Evolutionary conservation across 2,888 invertebrate genomes (phyloP).

Genomic region (Mayetiola destructor): DNA sequence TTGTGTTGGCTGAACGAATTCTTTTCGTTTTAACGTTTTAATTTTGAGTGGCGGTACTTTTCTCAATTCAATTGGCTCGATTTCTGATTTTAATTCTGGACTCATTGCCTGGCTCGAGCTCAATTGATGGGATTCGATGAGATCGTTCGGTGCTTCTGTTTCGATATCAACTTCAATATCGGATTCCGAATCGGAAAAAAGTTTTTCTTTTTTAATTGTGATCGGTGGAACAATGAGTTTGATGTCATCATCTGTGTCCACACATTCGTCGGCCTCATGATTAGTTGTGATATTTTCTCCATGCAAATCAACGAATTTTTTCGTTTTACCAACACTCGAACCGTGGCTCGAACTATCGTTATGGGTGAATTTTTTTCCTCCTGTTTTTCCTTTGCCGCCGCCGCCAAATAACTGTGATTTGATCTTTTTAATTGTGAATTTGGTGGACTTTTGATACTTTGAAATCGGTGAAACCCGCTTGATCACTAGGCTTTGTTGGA

Average conservation of each 20-base stretch:
- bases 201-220: too few relatives aligned
- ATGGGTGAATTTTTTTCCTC: too few relatives aligned
- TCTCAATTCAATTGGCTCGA: neutral
- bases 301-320: slow-evolving; percentile 14
- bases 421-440: neutral
- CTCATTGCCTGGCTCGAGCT: neutral
- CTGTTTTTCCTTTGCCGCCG: slow-evolving; percentile 1
- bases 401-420: neutral
- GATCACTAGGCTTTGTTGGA: slow-evolving; percentile 1
- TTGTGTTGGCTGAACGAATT: slow-evolving; percentile 14
- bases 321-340: slow-evolving; percentile 3
- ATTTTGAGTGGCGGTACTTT: neutral
- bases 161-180: slow-evolving; percentile 48
- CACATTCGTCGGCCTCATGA: slow-evolving; percentile 17
- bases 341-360: too few relatives aligned
- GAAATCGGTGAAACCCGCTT: neutral
- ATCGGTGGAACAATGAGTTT: neutral
- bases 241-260: neutral
- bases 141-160: slow-evolving; percentile 29
- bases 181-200: slow-evolving; percentile 38
- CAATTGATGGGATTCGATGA: neutral
- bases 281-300: slow-evolving; percentile 20
- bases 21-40: neutral
- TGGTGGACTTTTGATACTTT: neutral
- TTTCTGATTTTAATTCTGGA: neutral